Conservation (phyloP, 2,113 vertebrate species). For the Trichomycterus rosablanca region DNA sequence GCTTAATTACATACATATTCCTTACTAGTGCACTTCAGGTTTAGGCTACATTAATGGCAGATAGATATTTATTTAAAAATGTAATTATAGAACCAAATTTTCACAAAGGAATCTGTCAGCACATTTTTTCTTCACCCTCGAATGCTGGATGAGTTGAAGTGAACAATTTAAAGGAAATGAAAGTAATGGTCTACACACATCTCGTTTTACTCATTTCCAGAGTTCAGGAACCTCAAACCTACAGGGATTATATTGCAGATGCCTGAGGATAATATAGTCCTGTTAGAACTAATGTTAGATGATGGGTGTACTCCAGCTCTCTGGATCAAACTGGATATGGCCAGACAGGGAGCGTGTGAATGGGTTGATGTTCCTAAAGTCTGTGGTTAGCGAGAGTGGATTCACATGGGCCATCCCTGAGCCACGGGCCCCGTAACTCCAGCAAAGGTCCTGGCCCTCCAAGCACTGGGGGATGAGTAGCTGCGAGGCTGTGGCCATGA, state of each 20-base stretch:
- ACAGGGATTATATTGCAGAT: neutral
- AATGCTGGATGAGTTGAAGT: neutral
- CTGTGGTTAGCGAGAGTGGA: constrained; percentile 24
- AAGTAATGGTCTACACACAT: neutral
- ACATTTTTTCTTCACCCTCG: no score
- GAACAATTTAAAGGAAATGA: neutral
- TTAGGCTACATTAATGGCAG: no score
- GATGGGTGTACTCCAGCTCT: constrained; percentile 2
- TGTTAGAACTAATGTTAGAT: neutral
- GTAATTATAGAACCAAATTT: constrained; percentile 11
- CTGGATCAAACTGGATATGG: constrained; percentile 4
- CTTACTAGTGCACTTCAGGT: no score
- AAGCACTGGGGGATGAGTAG: constrained; percentile 30
- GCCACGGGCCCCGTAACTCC: constrained; percentile 13
- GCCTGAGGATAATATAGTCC: constrained; percentile 2
- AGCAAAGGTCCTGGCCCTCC: constrained; percentile 24
- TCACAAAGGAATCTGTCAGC: neutral
- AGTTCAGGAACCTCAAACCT: neutral
- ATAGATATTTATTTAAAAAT: neutral
- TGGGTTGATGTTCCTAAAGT: constrained; percentile 35
- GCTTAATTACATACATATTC: no score
- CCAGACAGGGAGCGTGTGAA: constrained; percentile 31
- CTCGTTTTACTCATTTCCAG: neutral
- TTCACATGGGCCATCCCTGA: constrained; percentile 23
- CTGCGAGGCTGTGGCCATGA: constrained; percentile 33